These are phyloP conservation scores for Cygnus buccinator DNA, from an alignment of 2,113 vertebrate genomes.

Conservation along the genomic window DNA sequence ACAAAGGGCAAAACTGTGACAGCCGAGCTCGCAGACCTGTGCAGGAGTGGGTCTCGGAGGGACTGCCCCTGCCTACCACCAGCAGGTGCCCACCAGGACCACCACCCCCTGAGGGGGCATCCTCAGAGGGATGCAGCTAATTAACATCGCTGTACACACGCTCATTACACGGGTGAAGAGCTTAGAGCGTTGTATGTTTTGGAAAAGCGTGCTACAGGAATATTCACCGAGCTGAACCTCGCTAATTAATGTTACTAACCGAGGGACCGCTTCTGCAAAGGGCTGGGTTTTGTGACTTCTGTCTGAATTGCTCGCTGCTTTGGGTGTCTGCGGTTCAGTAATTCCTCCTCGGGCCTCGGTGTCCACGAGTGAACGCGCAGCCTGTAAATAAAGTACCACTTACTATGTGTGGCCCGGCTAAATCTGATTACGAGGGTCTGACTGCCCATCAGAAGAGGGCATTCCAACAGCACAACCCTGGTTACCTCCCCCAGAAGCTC, in stretches of 20 bases:
- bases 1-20: background rate
- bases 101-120: background rate
- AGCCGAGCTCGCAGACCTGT: background rate
- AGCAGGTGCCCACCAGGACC: background rate
- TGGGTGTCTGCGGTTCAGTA: background rate
- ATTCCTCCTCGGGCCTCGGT: background rate
- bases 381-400: background rate
- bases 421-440: background rate
- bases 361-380: background rate
- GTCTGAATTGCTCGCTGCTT: background rate
- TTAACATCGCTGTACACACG: background rate
- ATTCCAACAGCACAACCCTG: background rate
- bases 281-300: background rate
- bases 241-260: background rate
- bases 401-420: background rate
- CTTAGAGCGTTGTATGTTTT: background rate
- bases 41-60: accelerated
- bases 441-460: background rate
- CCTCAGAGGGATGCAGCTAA: background rate
- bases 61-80: background rate
- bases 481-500: background rate
- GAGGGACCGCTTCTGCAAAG: background rate
- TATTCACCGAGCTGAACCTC: background rate
- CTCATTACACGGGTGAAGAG: background rate
- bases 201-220: background rate